phyloP scores from a whole-genome alignment of 2,888 invertebrate genomes.

The Epirrita christyi region DNA sequence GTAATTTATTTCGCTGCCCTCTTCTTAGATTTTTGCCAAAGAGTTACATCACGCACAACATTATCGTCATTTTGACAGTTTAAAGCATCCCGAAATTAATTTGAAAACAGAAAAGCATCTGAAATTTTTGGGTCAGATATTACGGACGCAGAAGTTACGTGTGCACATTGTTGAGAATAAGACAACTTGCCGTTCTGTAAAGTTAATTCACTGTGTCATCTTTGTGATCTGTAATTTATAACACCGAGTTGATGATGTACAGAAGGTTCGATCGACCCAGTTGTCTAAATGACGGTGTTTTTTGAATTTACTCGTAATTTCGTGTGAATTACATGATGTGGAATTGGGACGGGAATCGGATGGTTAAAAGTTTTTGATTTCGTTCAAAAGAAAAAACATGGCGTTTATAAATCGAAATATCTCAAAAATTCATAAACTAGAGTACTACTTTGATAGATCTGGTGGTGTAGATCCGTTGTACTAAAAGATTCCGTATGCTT shows the following conservation, averaged over 20 bases:
- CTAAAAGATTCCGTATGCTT: too few species aligned
- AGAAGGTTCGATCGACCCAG: slow-evolving; percentile 40
- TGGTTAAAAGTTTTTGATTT: slow-evolving; percentile 17
- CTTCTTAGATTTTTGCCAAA: neutral
- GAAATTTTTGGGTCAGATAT: too few species aligned
- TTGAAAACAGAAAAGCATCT: too few species aligned
- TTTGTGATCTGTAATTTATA: slow-evolving; percentile 48
- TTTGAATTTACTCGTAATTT: slow-evolving; percentile 41
- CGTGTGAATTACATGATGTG: slow-evolving; percentile 37
- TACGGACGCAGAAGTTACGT: too few species aligned
- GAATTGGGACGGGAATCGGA: slow-evolving; percentile 27
- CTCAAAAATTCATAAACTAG: too few species aligned
- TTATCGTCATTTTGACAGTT: too few species aligned
- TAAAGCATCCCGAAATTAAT: too few species aligned
- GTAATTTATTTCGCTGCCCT: too few species aligned
- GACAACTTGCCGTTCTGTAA: slow-evolving; percentile 2
- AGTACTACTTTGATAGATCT: too few species aligned
- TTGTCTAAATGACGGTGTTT: slow-evolving; percentile 40
- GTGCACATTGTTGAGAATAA: too few species aligned
- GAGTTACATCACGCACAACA: too few species aligned
- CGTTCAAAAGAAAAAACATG: neutral
- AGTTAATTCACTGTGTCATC: slow-evolving; percentile 17
- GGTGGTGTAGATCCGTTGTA: too few species aligned
- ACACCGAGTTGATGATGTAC: slow-evolving; percentile 27
- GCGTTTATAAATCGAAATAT: neutral